Percentiles rank a stretch among this genome's conserved stretches.
These are phyloP conservation scores for Campoplex capitator DNA, from an alignment of 2,888 invertebrate genomes.

Conservation along the genomic window DNA sequence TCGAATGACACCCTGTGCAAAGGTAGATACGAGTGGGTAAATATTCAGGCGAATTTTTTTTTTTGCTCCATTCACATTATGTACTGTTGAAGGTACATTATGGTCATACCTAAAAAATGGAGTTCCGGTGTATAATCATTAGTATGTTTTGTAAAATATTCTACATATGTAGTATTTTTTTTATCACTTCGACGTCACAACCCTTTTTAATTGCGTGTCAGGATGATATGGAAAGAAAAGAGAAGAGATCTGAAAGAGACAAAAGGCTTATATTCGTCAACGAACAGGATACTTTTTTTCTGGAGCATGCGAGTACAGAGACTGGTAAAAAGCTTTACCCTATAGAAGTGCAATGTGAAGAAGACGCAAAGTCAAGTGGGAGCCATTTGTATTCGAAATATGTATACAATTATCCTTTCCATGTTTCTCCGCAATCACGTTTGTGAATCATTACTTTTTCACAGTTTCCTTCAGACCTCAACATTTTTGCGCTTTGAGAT, in stretches of 20 bases:
- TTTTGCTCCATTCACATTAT: no score
- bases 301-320: conserved; percentile 14
- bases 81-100: no score
- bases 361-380: conserved; percentile 24
- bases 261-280: conserved; percentile 24
- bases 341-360: not conserved
- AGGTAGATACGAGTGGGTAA: conserved; percentile 10
- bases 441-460: conserved; percentile 17
- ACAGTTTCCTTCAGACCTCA: not conserved
- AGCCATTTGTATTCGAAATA: conserved; percentile 42
- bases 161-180: not conserved
- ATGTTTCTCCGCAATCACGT: conserved; percentile 26
- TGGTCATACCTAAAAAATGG: not conserved
- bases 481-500: not conserved
- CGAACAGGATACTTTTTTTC: conserved; percentile 14
- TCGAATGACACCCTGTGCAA: not conserved
- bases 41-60: conserved; percentile 29
- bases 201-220: conserved; percentile 54
- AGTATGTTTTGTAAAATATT: conserved; percentile 20
- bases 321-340: conserved; percentile 22
- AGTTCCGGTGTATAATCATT: conserved; percentile 29
- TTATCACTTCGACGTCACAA: conserved; percentile 24
- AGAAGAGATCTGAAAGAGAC: conserved; percentile 18
- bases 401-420: conserved; percentile 35
- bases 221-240: conserved; percentile 11